Base-by-base conservation (phyloP, 2,797 vertebrate genomes). In the Spondyliosoma cantharus region DNA sequence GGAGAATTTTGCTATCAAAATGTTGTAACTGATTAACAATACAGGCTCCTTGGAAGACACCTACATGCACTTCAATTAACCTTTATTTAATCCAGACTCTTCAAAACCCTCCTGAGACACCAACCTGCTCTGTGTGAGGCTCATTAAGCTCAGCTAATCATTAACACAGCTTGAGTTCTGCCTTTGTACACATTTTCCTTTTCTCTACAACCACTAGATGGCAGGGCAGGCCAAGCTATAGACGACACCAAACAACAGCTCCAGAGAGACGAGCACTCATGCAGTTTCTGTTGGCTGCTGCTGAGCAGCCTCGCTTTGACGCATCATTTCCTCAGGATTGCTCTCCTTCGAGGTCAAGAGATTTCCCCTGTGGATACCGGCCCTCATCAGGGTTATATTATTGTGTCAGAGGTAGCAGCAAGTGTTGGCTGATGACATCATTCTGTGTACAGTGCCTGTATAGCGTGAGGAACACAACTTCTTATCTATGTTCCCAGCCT, bases 161-260 rank as follows among this genome's bases (percentile, higher is more conserved):
- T 22, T 42, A 75, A n/a, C 22, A 8, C 53, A 32, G 70, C 54
- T 52, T 12, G 43, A 45, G 20, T 13, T 54, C 22, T 7, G 17
- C 46, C 17, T 50, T 3, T 7, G 4, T 1, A 5, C 16, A 43
- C 0, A 53, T 1, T 0, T 0, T 22, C 17, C 5, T 32, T n/a
- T 2, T 17, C 29, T 54, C 2, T 6, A 0, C 0, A 14, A 13
- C 6, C 91, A 24, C 81, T 86, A 93, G 92, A 72, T 90, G 91
- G 91, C 91, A 84, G 72, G 0, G 17, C 68, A 83, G 80, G 54
- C 60, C 86, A 86, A 24, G 2, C n/a, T 1, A 54, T 22, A 3
- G 3, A 0, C 48, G 80, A 9, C 49, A 43, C 1, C 48, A 2
- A 15, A 0, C 32, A 17, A 16, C 46, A n/a, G 63, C 54, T n/a